Evolutionary conservation across 2,113 vertebrate genomes (phyloP).

Genomic region (Erythrolamprus reginae): DNA sequence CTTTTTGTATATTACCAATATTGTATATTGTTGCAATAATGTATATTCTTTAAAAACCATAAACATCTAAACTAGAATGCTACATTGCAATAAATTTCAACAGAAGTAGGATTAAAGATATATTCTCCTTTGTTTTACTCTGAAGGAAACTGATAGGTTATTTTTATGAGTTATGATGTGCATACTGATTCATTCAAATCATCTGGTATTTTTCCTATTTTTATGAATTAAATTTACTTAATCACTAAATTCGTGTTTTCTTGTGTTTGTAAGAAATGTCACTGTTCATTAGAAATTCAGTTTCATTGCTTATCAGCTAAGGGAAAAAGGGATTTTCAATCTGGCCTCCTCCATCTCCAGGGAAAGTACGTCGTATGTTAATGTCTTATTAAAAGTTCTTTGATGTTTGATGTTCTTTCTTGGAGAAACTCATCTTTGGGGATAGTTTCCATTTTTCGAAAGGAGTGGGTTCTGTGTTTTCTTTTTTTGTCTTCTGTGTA

Average conservation of each 20-base stretch:
- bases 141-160: not conserved
- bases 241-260: slow-evolving; percentile 28
- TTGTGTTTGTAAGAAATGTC: slow-evolving; percentile 23
- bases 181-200: not conserved
- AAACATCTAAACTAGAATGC: not conserved
- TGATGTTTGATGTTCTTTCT: slow-evolving; percentile 40
- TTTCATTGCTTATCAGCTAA: slow-evolving; percentile 32
- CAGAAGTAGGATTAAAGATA: not conserved
- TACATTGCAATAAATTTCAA: not conserved
- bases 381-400: slow-evolving; percentile 46
- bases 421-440: slow-evolving; percentile 30
- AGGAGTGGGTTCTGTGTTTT: not conserved
- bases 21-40: not conserved
- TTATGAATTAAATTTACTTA: slow-evolving; percentile 12
- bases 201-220: not conserved
- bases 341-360: slow-evolving; percentile 29
- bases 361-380: slow-evolving; percentile 19
- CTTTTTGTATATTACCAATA: not conserved
- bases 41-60: not conserved
- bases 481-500: not conserved
- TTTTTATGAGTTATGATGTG: slow-evolving; percentile 4
- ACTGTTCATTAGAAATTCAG: slow-evolving; percentile 33
- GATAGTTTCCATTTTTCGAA: not conserved
- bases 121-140: not conserved
- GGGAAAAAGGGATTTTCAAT: slow-evolving; percentile 35